Evolutionary conservation across 2,113 vertebrate species (phyloP).

Genomic region (Raja brachyura): DNA sequence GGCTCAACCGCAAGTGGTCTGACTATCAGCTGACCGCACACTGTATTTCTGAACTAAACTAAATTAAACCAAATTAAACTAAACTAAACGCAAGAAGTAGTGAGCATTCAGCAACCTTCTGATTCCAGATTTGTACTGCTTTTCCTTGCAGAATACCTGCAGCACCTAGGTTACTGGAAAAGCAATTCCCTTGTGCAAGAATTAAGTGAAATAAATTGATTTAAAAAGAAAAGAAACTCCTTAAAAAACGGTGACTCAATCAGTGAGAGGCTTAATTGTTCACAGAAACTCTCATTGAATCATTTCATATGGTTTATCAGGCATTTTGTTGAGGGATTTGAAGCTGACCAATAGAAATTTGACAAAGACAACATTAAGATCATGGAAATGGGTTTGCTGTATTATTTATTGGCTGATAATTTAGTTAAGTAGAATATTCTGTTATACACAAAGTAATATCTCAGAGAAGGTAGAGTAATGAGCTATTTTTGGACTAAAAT

Average conservation of each 20-base stretch:
- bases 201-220: not conserved
- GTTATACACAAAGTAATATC: not conserved
- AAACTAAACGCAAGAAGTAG: no score
- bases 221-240: no score
- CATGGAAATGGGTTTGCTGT: not conserved
- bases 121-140: not conserved
- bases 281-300: not conserved
- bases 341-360: not conserved
- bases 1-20: no score
- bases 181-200: not conserved
- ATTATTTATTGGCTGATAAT: not conserved
- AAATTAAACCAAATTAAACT: no score
- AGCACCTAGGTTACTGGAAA: not conserved
- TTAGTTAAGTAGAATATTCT: conserved; percentile 3
- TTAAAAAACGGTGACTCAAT: not conserved
- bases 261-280: not conserved
- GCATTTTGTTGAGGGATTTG: not conserved
- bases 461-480: not conserved
- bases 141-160: not conserved
- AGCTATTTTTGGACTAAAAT: not conserved
- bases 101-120: not conserved
- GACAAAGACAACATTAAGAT: not conserved
- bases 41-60: no score
- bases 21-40: no score
- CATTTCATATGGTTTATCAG: no score